These are phyloP conservation scores for Kryphioiulus occultus DNA, from an alignment of 2,888 invertebrate genomes.

Conservation along the genomic window DNA sequence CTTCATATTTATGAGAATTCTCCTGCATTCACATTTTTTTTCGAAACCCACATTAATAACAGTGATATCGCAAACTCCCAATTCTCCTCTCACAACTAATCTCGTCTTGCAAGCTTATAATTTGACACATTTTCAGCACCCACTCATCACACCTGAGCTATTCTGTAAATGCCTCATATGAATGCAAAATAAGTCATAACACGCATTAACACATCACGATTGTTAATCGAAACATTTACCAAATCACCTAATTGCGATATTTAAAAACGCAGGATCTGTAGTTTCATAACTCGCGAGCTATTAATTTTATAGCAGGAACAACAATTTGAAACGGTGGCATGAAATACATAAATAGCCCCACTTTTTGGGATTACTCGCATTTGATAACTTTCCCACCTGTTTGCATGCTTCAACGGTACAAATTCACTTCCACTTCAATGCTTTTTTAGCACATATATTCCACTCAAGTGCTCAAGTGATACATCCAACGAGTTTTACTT, in stretches of 20 bases:
- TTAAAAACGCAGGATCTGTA: neutral
- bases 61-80: neutral
- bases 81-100: neutral
- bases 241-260: neutral
- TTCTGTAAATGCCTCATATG: neutral
- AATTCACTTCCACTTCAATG: slow-evolving; percentile 32
- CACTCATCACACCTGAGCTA: neutral
- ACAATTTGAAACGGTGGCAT: slow-evolving; percentile 9
- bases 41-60: too few species aligned
- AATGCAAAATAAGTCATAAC: neutral
- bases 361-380: slow-evolving; percentile 25
- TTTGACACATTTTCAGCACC: neutral
- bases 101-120: neutral
- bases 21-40: too few species aligned
- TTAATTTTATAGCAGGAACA: neutral
- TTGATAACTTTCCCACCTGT: slow-evolving; percentile 31
- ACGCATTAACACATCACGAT: neutral
- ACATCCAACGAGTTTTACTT: slow-evolving; percentile 29
- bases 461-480: slow-evolving; percentile 36
- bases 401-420: slow-evolving; percentile 11
- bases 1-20: too few species aligned
- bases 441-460: slow-evolving; percentile 21
- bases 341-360: slow-evolving; percentile 3
- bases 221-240: neutral
- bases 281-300: neutral